Evolutionary conservation across 2,888 invertebrate genomes (phyloP), one percentile per base, ranked within the genome.

Genomic region (Trissoscelio sp.): DNA sequence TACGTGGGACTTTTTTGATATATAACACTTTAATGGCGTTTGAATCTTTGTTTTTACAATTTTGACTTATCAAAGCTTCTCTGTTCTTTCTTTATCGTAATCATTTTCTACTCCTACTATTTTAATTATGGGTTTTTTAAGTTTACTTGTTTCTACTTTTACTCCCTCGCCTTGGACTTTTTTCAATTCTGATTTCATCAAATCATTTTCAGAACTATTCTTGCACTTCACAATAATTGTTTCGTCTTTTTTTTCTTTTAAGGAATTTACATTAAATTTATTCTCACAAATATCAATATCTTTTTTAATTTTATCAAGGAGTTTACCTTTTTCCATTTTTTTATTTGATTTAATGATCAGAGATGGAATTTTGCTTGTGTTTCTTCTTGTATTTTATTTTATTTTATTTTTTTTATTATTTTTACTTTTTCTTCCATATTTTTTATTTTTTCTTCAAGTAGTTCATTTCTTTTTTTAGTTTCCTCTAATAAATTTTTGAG

Each of bases 271-370:
- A 2, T 2, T 24, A 5, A 51, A 51, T 34, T 34, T 34, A 18
- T 34, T 34, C 1, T 34, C 34, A 18, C 18, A 12, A 18, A 55
- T 16, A 34, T 55, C 14, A n/a, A 55, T 28, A 31, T 55, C 34
- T 16, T 34, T 31, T 31, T 31, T 34, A 5, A 55, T 31, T 16
- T 31, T 55, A 16, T n/a, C 9, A 6, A 31, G 3, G 14, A 55
- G 31, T 16, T 55, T 12, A 0, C 55, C 55, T 55, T 55, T 28
- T 31, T 55, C 12, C 1, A 1, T 31, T 9, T 14, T 1, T 5
- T 18, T 31, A 31, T 55, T 16, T 14, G 55, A 5, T 11, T 55
- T 55, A 9, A 55, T 55, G 55, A 55, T 55, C 55, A 55, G 55
- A 34, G 55, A 9, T 5, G 55, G 16, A 55, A 31, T 34, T 34